Evolutionary conservation across 2,113 vertebrate genomes (phyloP).

Genomic region (Tachuris rubrigastra): DNA sequence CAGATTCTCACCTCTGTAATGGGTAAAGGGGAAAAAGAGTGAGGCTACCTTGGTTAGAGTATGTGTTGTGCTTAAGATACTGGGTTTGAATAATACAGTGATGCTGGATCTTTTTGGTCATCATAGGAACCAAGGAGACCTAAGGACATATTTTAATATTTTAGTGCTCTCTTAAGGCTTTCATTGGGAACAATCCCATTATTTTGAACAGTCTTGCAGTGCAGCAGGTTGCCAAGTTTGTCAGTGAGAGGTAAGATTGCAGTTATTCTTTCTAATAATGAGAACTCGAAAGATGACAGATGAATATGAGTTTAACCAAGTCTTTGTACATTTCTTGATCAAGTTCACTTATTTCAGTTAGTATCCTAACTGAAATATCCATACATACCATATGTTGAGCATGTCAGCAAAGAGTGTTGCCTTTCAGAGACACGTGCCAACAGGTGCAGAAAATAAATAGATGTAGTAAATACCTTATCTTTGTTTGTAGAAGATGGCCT

Average conservation of each 20-base stretch:
- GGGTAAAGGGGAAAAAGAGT: background rate
- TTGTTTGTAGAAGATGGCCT: background rate
- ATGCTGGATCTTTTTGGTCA: background rate
- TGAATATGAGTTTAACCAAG: background rate
- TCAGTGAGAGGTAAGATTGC: background rate
- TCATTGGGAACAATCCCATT: background rate
- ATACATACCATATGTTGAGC: background rate
- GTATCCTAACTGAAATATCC: background rate
- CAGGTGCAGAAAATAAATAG: background rate
- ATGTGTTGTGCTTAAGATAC: background rate
- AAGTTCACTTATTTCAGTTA: background rate
- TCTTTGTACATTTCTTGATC: background rate
- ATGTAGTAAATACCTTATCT: background rate
- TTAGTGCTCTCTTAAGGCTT: background rate
- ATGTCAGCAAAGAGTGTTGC: background rate
- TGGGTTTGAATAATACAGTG: background rate
- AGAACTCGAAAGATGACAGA: background rate
- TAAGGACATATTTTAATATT: background rate
- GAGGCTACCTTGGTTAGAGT: background rate
- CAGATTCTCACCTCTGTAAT: background rate
- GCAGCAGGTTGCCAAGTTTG: background rate
- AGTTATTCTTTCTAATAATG: background rate
- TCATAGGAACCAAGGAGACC: background rate
- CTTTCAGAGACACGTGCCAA: background rate
- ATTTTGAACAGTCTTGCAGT: background rate